Base-by-base conservation (phyloP, 2,888 invertebrate genomes). In the Diarsia brunnea region DNA sequence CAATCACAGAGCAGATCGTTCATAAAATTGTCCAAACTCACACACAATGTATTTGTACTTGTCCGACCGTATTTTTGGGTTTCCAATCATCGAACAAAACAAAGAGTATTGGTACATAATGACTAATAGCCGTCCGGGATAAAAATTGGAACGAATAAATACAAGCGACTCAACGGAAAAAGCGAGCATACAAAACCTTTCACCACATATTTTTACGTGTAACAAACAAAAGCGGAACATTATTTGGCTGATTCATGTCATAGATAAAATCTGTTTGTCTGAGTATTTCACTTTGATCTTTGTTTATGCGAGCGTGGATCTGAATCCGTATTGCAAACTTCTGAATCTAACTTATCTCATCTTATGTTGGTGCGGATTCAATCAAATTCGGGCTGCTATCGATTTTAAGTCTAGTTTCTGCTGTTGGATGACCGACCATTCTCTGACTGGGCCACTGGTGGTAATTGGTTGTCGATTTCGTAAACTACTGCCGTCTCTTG, bases 231-330 rank as follows among this genome's bases (percentile, higher is more conserved):
- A 85, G 79, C 84, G 83, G 78, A 84, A 69, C 86, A 89, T 89
- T 89, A 90, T 85, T 82, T 80, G 74, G 83, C 84, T 88, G 90
- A 90, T 87, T 90, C 89, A 90, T 86, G 76, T 86, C 84, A 79
- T 82, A 87, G 89, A 90, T 90, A 90, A 88, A 90, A 89, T 89
- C 85, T 88, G 84, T 89, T 88, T 88, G 87, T 86, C 79, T 84
- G 82, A 82, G 86, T 85, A 89, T 90, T 90, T 84, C 85, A 83
- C 81, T 87, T 85, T 84, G 87, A 86, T 88, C 85, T 84, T 82
- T 85, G 85, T 85, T 83, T 87, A 87, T 82, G 78, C 73, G 75
- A 82, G 73, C 82, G 70, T 65, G 82, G 87, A 79, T 78, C 84
- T 78, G 76, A 80, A 87, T 78, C 83, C 86, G 73, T 85, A 83